Conservation (phyloP, 2,888 invertebrate species). For the Melinaea marsaeus region DNA sequence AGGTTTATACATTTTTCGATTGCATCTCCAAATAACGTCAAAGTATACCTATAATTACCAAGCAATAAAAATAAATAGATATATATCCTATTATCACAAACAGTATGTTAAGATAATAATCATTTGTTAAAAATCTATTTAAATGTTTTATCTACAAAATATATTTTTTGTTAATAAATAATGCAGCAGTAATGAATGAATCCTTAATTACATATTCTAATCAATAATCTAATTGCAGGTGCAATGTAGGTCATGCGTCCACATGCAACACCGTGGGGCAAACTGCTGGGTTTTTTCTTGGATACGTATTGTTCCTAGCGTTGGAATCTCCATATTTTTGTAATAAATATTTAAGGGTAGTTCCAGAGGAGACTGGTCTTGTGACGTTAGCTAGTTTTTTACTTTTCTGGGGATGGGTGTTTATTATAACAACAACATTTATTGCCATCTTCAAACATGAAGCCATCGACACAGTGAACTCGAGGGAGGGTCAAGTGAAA, state of each 20-base stretch:
- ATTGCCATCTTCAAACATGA: conserved; percentile 94
- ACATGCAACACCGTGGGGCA: conserved; percentile 99
- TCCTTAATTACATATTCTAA: background rate
- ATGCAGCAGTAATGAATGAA: background rate
- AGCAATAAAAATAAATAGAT: background rate
- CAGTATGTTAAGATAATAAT: background rate
- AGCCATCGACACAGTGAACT: conserved; percentile 62
- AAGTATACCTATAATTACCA: background rate
- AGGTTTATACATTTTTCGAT: conserved; percentile 73
- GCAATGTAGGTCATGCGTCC: conserved; percentile 98
- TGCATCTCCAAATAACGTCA: background rate
- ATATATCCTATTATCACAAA: background rate
- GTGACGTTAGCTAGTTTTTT: conserved; percentile 89
- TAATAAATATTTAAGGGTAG: conserved; percentile 90
- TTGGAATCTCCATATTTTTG: conserved; percentile 97
- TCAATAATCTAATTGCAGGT: conserved; percentile 70
- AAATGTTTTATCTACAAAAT: no score
- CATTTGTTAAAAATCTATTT: no score
- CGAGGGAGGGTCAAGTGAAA: conserved; percentile 51
- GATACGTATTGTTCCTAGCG: conserved; percentile 97
- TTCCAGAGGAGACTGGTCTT: conserved; percentile 83
- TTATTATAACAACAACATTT: conserved; percentile 92
- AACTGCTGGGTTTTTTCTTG: conserved; percentile 97
- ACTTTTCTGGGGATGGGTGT: conserved; percentile 96
- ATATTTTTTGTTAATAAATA: no score